phyloP scores from a whole-genome alignment of 2,797 vertebrate genomes.

The Setipinna tenuifilis region DNA sequence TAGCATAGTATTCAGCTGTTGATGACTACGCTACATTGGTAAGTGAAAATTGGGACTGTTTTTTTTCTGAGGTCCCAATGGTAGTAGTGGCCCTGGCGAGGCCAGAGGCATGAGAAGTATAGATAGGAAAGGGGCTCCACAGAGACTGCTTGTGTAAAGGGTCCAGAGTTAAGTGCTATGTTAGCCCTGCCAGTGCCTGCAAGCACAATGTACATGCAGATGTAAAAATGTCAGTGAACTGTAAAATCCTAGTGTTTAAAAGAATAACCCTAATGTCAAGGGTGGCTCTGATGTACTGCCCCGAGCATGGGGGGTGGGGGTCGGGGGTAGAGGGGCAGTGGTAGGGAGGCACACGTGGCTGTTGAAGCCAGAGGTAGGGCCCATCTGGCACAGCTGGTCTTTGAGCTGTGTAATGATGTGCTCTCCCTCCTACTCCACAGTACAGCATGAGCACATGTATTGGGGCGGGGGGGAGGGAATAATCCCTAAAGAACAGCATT shows the following conservation, averaged over 20 bases:
- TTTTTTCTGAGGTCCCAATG: too few relatives aligned
- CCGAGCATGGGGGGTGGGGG: neutral
- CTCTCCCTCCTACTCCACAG: neutral
- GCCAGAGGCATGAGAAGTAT: too few relatives aligned
- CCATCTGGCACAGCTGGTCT: slow-evolving; percentile 12
- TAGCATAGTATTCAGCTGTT: neutral
- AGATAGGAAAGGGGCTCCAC: too few relatives aligned
- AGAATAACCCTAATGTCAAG: neutral
- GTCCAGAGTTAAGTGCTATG: too few relatives aligned
- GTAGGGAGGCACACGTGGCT: neutral
- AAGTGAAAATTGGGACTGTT: too few relatives aligned
- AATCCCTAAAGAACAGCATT: neutral
- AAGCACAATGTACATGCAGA: neutral
- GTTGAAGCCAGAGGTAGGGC: neutral
- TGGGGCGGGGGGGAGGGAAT: neutral
- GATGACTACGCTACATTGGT: too few relatives aligned
- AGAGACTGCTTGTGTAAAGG: too few relatives aligned
- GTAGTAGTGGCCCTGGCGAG: too few relatives aligned
- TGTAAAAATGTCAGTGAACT: neutral
- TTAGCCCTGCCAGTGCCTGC: too few relatives aligned
- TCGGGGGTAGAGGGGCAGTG: neutral
- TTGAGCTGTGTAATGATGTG: neutral
- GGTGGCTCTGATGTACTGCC: too few relatives aligned
- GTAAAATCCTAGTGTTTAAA: neutral
- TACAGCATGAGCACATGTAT: too few relatives aligned